Evolutionary conservation across 2,797 vertebrate species (phyloP).

Genomic region (Typhlichthys subterraneus): DNA sequence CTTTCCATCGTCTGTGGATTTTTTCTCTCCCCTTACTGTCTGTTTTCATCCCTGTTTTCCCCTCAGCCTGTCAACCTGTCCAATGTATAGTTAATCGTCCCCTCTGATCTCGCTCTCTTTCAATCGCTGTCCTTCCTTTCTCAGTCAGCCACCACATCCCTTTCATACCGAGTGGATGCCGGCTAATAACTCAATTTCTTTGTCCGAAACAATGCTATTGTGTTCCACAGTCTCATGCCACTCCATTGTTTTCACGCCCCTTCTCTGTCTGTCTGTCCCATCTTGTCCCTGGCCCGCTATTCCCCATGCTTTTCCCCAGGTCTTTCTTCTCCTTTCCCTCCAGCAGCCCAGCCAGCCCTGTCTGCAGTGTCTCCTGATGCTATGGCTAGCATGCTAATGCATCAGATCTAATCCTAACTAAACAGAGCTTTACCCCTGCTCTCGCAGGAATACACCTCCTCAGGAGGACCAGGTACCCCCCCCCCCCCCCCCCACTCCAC

Average conservation of each 20-base stretch:
- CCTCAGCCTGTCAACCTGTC: too few relatives aligned
- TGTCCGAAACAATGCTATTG: background rate
- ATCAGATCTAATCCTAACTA: constrained; percentile 64
- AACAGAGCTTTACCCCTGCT: constrained; percentile 47
- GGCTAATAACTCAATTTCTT: too few relatives aligned
- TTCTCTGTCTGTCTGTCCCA: background rate
- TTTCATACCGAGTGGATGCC: too few relatives aligned
- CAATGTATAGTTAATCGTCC: too few relatives aligned
- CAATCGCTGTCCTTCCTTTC: too few relatives aligned
- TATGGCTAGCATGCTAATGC: constrained; percentile 65
- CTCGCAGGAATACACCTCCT: constrained; percentile 50
- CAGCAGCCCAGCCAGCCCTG: constrained; percentile 10
- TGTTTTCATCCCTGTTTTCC: too few relatives aligned
- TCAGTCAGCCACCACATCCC: too few relatives aligned
- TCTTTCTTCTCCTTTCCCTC: constrained; percentile 34
- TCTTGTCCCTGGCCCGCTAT: background rate
- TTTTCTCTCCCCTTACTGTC: too few relatives aligned
- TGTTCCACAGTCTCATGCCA: constrained; percentile 10
- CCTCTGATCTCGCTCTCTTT: too few relatives aligned
- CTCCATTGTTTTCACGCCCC: background rate
- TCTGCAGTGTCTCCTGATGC: constrained; percentile 36
- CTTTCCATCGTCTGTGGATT: too few relatives aligned
- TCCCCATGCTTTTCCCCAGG: constrained; percentile 19
- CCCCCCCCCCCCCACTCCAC: constrained; percentile 20
- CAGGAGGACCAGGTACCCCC: constrained; percentile 32